Evolutionary conservation across 2,888 invertebrate genomes (phyloP).

Genomic region (Nomada fabriciana): DNA sequence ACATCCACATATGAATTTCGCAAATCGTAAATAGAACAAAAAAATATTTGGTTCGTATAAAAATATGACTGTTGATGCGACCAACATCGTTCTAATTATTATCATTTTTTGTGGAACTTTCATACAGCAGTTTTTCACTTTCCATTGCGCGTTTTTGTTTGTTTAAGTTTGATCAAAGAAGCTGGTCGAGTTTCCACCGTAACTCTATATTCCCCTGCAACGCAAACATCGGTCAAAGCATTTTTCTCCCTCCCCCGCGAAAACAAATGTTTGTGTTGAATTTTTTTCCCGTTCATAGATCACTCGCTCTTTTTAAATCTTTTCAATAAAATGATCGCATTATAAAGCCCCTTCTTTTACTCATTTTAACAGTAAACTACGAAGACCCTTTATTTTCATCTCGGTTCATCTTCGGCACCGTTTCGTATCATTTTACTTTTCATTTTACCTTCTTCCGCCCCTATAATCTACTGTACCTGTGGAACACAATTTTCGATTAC

Average conservation of each 20-base stretch:
- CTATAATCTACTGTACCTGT: no score
- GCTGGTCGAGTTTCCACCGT: neutral
- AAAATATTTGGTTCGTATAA: no score
- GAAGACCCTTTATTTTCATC: neutral
- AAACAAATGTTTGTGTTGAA: neutral
- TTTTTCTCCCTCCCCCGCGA: no score
- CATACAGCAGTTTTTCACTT: neutral
- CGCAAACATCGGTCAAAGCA: neutral
- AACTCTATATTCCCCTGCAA: neutral
- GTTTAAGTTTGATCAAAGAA: neutral
- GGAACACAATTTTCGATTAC: neutral
- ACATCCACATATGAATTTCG: no score
- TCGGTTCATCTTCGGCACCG: neutral
- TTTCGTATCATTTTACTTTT: neutral
- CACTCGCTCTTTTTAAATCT: neutral
- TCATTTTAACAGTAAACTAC: neutral
- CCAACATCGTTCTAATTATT: neutral
- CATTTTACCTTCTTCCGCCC: no score
- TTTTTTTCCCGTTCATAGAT: neutral
- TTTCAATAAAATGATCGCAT: constrained; percentile 1
- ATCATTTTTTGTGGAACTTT: neutral
- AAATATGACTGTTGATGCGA: neutral
- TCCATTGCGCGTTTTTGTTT: neutral
- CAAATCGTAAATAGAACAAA: no score
- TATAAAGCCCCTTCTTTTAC: neutral